Evolutionary conservation across 2,113 vertebrate species (phyloP), one percentile per base, ranked within the genome.

Genomic region (Grantiella picta): DNA sequence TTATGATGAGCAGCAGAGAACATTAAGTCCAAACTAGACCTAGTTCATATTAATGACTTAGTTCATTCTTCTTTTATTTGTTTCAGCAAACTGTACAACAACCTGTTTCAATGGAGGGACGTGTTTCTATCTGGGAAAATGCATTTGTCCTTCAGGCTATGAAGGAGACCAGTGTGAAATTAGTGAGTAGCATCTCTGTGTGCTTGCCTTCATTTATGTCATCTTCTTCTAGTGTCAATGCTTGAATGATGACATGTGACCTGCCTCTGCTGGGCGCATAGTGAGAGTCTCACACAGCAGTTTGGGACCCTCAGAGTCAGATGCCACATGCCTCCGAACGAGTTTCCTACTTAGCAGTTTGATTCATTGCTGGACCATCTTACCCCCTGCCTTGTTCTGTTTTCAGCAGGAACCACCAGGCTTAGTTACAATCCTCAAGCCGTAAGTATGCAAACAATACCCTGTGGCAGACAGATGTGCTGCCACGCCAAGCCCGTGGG

Each of bases 111-210:
- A 99, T 9, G 99, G 99, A 92, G 99, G 99, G 70, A 99, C 98
- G 0, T 99, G 99, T 69, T 99, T 99, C 97, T 99, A 99, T 91
- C 98, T 98, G 27, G 98, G 98, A 86, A 99, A 99, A 97, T 99
- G 99, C 88, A 97, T 99, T 92, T 99, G 99, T 81, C 97, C 98
- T 65, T 97, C 98, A 2, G 98, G 98, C 84, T 98, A 98, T 50
- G 98, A 99, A 83, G 99, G 99, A 71, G 97, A 98, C 63, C 98
- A 97, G 7, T 99, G 99, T 96, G 98, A 99, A 97, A 98, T 97
- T 64, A 99, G 99, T 99, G 89, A 98, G 99, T 99, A 93, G 52
- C 63, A 79, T 54, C 42, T 52, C 76, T 28, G 4, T 42, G 42
- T 64, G 2, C 27, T 91, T 81, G 44, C 10, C 77, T 81, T 83